Base-by-base conservation (phyloP, 2,113 vertebrate genomes). In the Sarotherodon lohbergeri region DNA sequence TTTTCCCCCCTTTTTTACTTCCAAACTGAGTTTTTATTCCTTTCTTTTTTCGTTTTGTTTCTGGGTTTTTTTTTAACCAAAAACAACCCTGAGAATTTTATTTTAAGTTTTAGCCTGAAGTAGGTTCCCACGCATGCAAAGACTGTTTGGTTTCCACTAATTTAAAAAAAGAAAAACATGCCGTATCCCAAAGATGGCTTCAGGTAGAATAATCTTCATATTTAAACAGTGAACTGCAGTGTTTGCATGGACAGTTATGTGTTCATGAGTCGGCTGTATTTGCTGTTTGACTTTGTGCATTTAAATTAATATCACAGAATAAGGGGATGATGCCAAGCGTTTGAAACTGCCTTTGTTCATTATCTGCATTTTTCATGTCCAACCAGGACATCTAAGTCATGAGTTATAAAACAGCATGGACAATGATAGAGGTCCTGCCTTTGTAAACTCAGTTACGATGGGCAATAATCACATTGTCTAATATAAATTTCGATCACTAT, bases 381-480 rank as follows among this genome's bases (percentile, higher is more conserved):
- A 32, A n/a, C 50, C 46, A 13, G 48, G 24, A 50, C 27, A 32
- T 50, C 6, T 1, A 48, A 27, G 48, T 41, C 34, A 73, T 27
- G 4, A 73, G 39, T 73, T 17, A 55, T 13, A 29, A 55, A 29
- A 5, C 48, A 73, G 16, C 7, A 17, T n/a, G 1, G 22, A 54
- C 34, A 34, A 24, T 50, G 43, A 83, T 55, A 27, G 48, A 55
- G 34, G 7, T 1, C 22, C 12, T 41, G 63, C 34, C 22, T 34
- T 71, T 43, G 24, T 55, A 73, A 73, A 1, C 0, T 0, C n/a
- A 50, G 14, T 48, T 54, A 27, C 9, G 7, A 29, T 34, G 32
- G 32, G 29, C 0, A 19, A 10, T n/a, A 34, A 14, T 83, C 48
- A 22, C 27, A 39, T 27, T 73, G 10, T 39, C 48, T 1, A 13